Evolutionary conservation across 2,113 vertebrate genomes (phyloP), one percentile per base, ranked within the genome.

Genomic region (Pseudonaja textilis): DNA sequence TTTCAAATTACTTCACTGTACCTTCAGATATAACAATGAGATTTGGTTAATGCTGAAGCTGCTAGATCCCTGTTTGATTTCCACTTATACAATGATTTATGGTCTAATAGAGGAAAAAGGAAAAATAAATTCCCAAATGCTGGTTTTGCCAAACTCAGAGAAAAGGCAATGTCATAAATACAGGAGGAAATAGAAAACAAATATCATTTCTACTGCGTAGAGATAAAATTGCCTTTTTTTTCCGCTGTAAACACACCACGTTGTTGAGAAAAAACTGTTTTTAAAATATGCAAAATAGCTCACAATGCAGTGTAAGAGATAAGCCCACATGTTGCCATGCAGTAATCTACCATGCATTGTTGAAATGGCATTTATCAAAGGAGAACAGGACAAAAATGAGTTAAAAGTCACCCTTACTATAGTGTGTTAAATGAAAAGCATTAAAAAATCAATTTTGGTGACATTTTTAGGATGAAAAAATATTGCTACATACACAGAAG

Each of bases 361-460:
- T 95, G 85, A 96, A 95, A 95, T 95, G 22, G 91, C 2, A 91
- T 42, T 90, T 1, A 93, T 34, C 16, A 92, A 93, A 93, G 16
- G 2, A 91, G 88, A 93, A 88, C 3, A 89, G 90, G 34, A 81
- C 74, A 94, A 95, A 94, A 93, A 20, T 0, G 2, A 93, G 52
- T 11, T 93, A 88, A 94, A 96, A 96, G 92, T 90, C 4, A 94
- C n/a, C 1, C 5, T 0, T 89, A 59, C 86, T 96, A 23, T 4
- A 87, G 93, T 92, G 61, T 26, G 12, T 96, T 95, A 92, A 94
- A 91, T 69, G 29, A 54, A 93, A 90, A 95, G 90, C 5, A 94
- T 87, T 93, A 92, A 91, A 91, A 87, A 94, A 94, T 86, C 9
- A 55, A 11, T 92, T 92, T 93, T 90, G 1, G 56, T 92, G 57